phyloP scores from a whole-genome alignment of 2,888 invertebrate species.

The Scaptomyza caliginosa region DNA sequence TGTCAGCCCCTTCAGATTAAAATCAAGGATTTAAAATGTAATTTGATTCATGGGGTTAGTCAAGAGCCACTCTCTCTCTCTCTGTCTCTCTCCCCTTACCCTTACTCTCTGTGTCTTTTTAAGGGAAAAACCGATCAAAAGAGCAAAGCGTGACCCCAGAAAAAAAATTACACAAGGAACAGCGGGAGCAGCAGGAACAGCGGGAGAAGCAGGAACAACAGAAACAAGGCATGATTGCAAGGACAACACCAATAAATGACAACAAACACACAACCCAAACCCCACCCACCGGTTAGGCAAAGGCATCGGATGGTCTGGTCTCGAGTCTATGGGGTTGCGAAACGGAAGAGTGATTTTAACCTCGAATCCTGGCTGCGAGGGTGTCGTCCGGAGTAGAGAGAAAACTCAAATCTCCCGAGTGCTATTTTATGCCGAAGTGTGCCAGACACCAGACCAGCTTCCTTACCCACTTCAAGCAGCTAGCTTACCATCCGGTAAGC shows the following conservation, averaged over 20 bases:
- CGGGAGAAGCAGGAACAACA: conserved; percentile 3
- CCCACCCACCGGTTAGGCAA: background rate
- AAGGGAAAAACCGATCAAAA: conserved; percentile 61
- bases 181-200: conserved; percentile 3
- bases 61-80: conserved; percentile 9
- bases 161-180: conserved; percentile 70
- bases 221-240: conserved; percentile 43
- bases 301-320: conserved; percentile 11
- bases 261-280: conserved; percentile 81
- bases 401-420: conserved; percentile 77
- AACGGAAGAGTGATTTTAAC: conserved; percentile 80
- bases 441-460: conserved; percentile 67
- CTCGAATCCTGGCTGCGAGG: conserved; percentile 55
- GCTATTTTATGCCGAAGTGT: conserved; percentile 82
- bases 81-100: background rate
- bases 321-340: conserved; percentile 49
- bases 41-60: conserved; percentile 80
- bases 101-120: background rate
- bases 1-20: conserved; percentile 83
- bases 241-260: conserved; percentile 80
- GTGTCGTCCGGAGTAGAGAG: conserved; percentile 26
- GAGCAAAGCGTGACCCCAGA: conserved; percentile 79
- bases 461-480: no score
- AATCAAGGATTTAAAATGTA: conserved; percentile 83
- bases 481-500: conserved; percentile 22